phyloP scores from a whole-genome alignment of 1,140 invertebrate species.

The Drosophila serrata region DNA sequence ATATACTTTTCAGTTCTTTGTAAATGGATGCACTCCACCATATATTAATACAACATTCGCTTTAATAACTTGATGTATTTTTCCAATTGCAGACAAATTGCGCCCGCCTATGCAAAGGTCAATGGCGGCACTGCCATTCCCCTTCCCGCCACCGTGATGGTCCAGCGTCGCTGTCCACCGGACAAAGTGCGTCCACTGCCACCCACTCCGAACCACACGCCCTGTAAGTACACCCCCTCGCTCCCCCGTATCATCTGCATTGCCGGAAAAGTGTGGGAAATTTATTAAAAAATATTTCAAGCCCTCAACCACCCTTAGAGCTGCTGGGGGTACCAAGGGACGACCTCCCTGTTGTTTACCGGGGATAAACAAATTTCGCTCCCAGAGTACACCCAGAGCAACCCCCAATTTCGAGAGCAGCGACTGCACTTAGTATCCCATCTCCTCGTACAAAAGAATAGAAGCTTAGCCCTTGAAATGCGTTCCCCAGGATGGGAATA shows the following conservation, averaged over 20 bases:
- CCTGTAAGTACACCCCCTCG: slow-evolving; percentile 76
- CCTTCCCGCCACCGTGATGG: slow-evolving; percentile 90
- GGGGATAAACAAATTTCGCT: slow-evolving; percentile 69
- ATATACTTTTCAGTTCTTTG: slow-evolving; percentile 16
- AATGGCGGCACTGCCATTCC: slow-evolving; percentile 90
- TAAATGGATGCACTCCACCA: slow-evolving; percentile 10
- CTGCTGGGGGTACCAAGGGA: slow-evolving; percentile 8
- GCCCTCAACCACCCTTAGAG: slow-evolving; percentile 34
- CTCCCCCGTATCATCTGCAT: background rate
- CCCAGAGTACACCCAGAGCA: slow-evolving; percentile 36
- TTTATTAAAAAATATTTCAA: slow-evolving; percentile 73
- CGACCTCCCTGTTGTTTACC: slow-evolving; percentile 57
- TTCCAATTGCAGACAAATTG: slow-evolving; percentile 87
- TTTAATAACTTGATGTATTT: slow-evolving; percentile 30
- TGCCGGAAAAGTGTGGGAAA: slow-evolving; percentile 45
- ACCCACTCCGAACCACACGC: slow-evolving; percentile 87
- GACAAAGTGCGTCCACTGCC: slow-evolving; percentile 91
- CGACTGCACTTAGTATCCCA: slow-evolving; percentile 60
- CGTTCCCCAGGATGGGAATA: slow-evolving; percentile 30
- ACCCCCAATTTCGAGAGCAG: slow-evolving; percentile 47
- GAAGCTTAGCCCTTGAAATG: slow-evolving; percentile 36
- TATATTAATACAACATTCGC: slow-evolving; percentile 22
- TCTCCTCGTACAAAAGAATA: slow-evolving; percentile 2
- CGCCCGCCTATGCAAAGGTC: slow-evolving; percentile 87
- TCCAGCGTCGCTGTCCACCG: slow-evolving; percentile 90